phyloP scores from a whole-genome alignment of 2,888 invertebrate species.

The Rhabditoides inermis region DNA sequence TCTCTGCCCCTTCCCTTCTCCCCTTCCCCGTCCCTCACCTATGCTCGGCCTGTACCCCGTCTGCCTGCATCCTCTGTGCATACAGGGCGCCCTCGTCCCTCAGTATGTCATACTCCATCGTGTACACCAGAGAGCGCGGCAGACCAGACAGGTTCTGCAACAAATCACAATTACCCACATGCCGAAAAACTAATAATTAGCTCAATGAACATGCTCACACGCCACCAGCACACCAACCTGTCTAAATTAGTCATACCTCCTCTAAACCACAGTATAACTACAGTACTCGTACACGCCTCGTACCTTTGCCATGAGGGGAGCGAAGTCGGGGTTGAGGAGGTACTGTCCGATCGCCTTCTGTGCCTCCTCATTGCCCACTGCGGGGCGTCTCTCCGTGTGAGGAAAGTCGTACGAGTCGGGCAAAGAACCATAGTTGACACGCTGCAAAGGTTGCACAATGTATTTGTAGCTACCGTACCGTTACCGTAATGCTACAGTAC shows the following conservation, averaged over 20 bases:
- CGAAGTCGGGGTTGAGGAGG: conserved; percentile 48
- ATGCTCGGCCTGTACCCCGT: no score
- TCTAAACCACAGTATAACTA: no score
- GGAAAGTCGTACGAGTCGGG: no score
- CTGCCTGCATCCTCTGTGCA: conserved; percentile 46
- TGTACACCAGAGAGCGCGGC: conserved; percentile 52
- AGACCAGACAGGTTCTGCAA: conserved; percentile 30
- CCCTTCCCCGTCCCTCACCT: no score
- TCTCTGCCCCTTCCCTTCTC: no score
- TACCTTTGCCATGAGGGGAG: conserved; percentile 51
- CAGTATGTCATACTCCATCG: conserved; percentile 54
- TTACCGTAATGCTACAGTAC: neutral
- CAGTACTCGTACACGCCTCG: neutral
- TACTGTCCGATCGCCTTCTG: conserved; percentile 23
- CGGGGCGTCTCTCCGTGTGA: conserved; percentile 6
- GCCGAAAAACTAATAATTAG: no score
- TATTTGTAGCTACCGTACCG: no score
- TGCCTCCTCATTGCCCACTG: conserved; percentile 8
- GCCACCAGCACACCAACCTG: no score
- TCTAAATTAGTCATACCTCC: no score
- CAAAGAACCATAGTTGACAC: no score
- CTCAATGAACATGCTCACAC: no score
- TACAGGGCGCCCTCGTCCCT: conserved; percentile 54
- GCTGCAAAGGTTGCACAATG: no score
- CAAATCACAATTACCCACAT: neutral